Evolutionary conservation across 1,140 invertebrate genomes (phyloP).

Genomic region (Zaprionus lachaisei): DNA sequence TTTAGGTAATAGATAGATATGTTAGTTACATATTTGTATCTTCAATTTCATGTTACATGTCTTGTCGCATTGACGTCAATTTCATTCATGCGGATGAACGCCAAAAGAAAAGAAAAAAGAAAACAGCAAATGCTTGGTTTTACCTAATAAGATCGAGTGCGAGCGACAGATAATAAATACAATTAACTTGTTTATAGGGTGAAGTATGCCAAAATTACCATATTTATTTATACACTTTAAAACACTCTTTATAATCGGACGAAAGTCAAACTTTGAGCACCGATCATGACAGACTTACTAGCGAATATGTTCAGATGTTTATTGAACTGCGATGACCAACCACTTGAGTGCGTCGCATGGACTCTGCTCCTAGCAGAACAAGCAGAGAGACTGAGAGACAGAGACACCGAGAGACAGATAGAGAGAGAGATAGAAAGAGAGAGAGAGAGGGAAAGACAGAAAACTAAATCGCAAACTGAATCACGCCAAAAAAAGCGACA

Average conservation of each 20-base stretch:
- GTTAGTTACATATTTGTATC: conserved; percentile 20
- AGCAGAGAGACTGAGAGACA: too few relatives aligned
- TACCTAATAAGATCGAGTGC: conserved; percentile 1
- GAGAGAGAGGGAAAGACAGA: neutral
- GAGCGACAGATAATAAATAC: neutral
- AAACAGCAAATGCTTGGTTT: neutral
- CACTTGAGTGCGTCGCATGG: neutral
- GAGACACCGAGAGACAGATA: too few relatives aligned
- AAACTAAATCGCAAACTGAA: conserved; percentile 56
- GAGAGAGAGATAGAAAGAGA: neutral
- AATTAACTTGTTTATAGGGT: conserved; percentile 5
- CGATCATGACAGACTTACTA: neutral
- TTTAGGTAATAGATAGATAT: conserved; percentile 5
- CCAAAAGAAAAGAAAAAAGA: neutral
- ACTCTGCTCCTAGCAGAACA: neutral
- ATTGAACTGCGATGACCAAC: conserved; percentile 1
- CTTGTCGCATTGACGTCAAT: conserved; percentile 14
- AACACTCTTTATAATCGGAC: neutral
- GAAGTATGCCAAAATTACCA: neutral
- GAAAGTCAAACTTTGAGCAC: neutral
- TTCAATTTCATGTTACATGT: conserved; percentile 30
- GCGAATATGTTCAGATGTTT: too few relatives aligned
- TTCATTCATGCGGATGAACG: conserved; percentile 5
- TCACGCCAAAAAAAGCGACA: conserved; percentile 60
- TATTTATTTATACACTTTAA: neutral